Base-by-base conservation (phyloP, 2,113 vertebrate species). In the Hyaena hyaena region DNA sequence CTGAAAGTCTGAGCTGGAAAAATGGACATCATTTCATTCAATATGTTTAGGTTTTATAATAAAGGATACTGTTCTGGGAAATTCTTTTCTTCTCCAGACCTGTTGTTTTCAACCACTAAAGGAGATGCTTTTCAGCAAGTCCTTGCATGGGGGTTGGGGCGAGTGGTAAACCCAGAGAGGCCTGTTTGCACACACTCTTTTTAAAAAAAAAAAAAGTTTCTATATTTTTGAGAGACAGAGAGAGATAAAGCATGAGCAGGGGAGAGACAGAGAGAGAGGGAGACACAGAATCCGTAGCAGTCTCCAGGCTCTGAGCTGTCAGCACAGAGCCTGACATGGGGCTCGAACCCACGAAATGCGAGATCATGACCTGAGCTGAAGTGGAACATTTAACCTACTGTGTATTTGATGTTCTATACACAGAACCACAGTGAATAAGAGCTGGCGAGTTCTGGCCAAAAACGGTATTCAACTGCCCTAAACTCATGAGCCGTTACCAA, bases 31-130 rank as follows among this genome's bases (percentile, higher is more conserved):
- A 86, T 81, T 82, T 45, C 6, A 43, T 76, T 43, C 63, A 23
- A 55, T 19, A 89, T 53, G 71, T 66, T 88, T 87, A 58, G 71
- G 68, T 96, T 98, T 81, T 89, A 10, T 73, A 93, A 84, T 92
- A 66, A 93, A 97, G 76, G 68, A 65, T 33, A 86, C 31, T 45
- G 71, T 3, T 81, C 73, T 55, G 28, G 95, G 86, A 31, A 89
- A 16, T 35, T 21, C 93, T 39, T 17, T 33, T n/a, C 63, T 96
- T 68, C 39, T 23, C n/a, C 8, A 17, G 55, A 33, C 19, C 26
- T 58, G 19, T 71, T 39, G 35, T 1, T 31, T 31, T 31, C 24
- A 68, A 45, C 50, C 28, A 2, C 14, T n/a, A 24, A n/a, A 19
- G 50, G 12, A 69, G 12, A 45, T 1, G 3, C 1, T 66, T 53